Percentiles rank a stretch among this genome's conserved stretches.
phyloP scores from a whole-genome alignment of 1,140 invertebrate species.

The Sitobion miscanthi region DNA sequence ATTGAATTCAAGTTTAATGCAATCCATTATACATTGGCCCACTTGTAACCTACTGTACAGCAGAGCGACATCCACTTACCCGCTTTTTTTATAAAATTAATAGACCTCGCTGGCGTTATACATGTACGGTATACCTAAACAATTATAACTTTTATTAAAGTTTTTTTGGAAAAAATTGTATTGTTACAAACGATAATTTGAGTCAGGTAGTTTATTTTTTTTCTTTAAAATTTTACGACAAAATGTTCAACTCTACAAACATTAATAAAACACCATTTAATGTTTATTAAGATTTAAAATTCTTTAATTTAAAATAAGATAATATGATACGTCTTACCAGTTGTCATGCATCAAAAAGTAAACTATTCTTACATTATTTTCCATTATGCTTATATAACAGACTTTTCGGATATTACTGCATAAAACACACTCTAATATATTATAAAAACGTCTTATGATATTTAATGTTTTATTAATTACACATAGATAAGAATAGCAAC shows the following conservation, averaged over 20 bases:
- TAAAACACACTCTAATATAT: background rate
- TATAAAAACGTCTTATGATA: background rate
- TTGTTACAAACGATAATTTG: too few species aligned
- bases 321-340: background rate
- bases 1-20: too few species aligned
- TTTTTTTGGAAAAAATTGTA: too few species aligned
- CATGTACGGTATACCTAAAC: too few species aligned
- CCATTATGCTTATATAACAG: background rate
- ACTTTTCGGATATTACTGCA: background rate
- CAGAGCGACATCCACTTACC: too few species aligned
- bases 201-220: too few species aligned
- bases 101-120: too few species aligned
- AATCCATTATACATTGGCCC: too few species aligned
- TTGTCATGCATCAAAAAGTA: background rate
- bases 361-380: background rate
- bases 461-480: slow-evolving; percentile 9
- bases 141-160: too few species aligned
- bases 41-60: too few species aligned
- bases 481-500: background rate
- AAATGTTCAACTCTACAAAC: background rate
- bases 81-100: too few species aligned
- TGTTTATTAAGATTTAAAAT: slow-evolving; percentile 33
- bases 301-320: background rate
- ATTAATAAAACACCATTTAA: background rate
- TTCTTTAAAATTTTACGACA: too few species aligned